phyloP scores from a whole-genome alignment of 2,113 vertebrate species.

The Perca fluviatilis region DNA sequence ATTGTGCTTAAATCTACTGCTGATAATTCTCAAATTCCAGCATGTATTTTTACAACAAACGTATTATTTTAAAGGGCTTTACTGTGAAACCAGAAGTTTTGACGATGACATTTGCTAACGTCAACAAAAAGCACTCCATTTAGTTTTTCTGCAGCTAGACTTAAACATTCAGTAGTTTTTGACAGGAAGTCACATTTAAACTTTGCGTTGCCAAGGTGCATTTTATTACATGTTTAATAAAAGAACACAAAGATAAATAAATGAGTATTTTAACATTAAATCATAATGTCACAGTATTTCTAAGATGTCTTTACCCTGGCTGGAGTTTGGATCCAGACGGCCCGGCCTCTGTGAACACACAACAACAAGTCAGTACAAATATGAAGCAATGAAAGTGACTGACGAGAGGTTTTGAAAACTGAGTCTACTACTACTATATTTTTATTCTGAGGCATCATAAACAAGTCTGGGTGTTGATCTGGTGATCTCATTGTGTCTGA shows the following conservation, averaged over 20 bases:
- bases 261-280: neutral
- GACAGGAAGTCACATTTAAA: neutral
- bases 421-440: no score
- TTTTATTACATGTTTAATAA: neutral
- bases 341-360: conserved; percentile 55
- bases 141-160: neutral
- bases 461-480: no score
- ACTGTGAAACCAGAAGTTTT: neutral
- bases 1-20: no score
- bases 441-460: no score
- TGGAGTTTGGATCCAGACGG: conserved; percentile 57
- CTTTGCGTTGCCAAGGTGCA: neutral
- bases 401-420: no score
- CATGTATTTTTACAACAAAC: neutral
- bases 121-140: neutral
- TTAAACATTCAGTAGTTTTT: neutral
- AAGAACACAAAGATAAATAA: no score
- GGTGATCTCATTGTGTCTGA: no score
- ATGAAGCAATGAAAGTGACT: neutral
- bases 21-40: no score
- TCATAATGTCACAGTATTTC: neutral
- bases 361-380: conserved; percentile 1
- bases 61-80: neutral
- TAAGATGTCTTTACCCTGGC: conserved; percentile 42
- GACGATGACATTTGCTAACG: neutral